Evolutionary conservation across 2,888 invertebrate species (phyloP).

Genomic region (Philopedon plagiatum): DNA sequence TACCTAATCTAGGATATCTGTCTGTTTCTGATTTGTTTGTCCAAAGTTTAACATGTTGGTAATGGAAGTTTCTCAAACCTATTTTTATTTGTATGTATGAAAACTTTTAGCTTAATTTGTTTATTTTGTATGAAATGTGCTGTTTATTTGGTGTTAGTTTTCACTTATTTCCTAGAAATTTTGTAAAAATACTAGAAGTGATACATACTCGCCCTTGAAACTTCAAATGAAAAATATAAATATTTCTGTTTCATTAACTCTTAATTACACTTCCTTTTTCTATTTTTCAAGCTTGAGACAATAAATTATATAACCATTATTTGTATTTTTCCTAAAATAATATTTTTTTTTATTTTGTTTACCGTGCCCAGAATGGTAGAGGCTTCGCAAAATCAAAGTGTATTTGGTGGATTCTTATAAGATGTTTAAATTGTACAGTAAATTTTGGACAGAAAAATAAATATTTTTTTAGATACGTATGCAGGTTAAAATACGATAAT

Average conservation of each 20-base stretch:
- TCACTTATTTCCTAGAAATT: neutral
- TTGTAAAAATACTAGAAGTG: neutral
- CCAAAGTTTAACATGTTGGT: neutral
- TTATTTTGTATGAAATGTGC: neutral
- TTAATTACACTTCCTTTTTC: neutral
- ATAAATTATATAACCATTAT: slow-evolving; percentile 10
- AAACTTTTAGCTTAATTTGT: neutral
- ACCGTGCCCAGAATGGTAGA: neutral
- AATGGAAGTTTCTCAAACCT: neutral
- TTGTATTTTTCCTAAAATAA: neutral
- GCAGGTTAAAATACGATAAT: too few relatives aligned
- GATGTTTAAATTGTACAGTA: too few relatives aligned
- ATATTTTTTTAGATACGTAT: too few relatives aligned
- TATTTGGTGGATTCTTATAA: too few relatives aligned
- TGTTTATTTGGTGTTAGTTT: neutral
- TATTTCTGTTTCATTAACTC: neutral
- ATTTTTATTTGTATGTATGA: neutral
- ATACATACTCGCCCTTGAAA: neutral
- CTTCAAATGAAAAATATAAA: slow-evolving; percentile 1
- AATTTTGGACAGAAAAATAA: too few relatives aligned
- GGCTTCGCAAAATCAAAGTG: neutral
- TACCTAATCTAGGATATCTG: too few relatives aligned
- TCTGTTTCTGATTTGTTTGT: neutral
- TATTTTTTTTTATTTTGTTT: neutral
- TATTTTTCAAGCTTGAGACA: neutral